Conservation (phyloP, 2,888 invertebrate genomes). For the Lymantria monacha region DNA sequence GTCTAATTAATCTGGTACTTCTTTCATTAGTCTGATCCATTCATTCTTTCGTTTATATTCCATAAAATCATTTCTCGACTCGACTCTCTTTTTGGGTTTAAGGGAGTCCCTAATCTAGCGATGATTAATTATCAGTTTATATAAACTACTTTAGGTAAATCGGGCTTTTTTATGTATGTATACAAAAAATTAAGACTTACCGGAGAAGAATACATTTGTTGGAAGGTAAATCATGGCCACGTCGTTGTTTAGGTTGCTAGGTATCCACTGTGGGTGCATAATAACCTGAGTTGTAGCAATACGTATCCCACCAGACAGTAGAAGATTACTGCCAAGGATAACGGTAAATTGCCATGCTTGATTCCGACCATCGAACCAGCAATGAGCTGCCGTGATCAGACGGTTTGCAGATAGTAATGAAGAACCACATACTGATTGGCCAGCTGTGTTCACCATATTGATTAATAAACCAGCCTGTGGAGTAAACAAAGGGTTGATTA, state of each 20-base stretch:
- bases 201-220: slow-evolving; percentile 24
- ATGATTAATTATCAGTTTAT: no score
- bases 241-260: slow-evolving; percentile 30
- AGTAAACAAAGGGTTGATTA: neutral
- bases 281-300: slow-evolving; percentile 32
- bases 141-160: neutral
- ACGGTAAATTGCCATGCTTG: slow-evolving; percentile 48
- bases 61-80: no score
- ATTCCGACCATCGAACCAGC: slow-evolving; percentile 50
- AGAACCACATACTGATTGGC: slow-evolving; percentile 54
- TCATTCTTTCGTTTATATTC: no score
- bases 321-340: slow-evolving; percentile 47
- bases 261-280: slow-evolving; percentile 37
- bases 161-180: neutral
- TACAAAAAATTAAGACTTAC: slow-evolving; percentile 30
- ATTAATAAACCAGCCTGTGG: slow-evolving; percentile 54
- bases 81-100: no score
- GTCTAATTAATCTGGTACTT: no score
- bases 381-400: slow-evolving; percentile 60
- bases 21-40: no score
- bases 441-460: slow-evolving; percentile 34
- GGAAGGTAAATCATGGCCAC: slow-evolving; percentile 39
- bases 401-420: slow-evolving; percentile 43
- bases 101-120: no score
- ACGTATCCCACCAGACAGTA: slow-evolving; percentile 44